A percentile compares a stretch with the other conserved stretches of the same genome.
Evolutionary conservation across 2,888 invertebrate genomes (phyloP).

Genomic region (Drosophila hamatofila): DNA sequence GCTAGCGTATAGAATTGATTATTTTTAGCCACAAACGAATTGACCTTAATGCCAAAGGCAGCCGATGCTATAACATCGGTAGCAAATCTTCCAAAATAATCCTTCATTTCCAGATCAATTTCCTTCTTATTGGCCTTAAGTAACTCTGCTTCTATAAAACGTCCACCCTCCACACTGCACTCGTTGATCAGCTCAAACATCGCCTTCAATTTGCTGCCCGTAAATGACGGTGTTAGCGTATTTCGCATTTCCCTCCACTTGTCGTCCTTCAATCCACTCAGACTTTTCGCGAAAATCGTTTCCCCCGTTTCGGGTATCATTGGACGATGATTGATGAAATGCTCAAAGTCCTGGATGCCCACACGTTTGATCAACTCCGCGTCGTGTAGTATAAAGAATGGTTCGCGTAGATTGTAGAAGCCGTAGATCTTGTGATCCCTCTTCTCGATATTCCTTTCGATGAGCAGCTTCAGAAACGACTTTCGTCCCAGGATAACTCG

Average conservation of each 20-base stretch:
- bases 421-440: slow-evolving; percentile 85
- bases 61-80: slow-evolving; percentile 86
- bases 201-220: slow-evolving; percentile 85
- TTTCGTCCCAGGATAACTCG: slow-evolving; percentile 30
- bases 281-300: slow-evolving; percentile 86
- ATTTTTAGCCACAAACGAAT: slow-evolving; percentile 86
- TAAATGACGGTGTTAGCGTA: slow-evolving; percentile 85
- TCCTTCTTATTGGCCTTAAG: slow-evolving; percentile 4
- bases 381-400: slow-evolving; percentile 86
- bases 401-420: slow-evolving; percentile 84
- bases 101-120: slow-evolving; percentile 83
- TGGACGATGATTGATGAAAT: slow-evolving; percentile 85
- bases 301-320: slow-evolving; percentile 81
- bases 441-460: slow-evolving; percentile 31
- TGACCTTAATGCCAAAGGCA: slow-evolving; percentile 86
- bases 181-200: slow-evolving; percentile 84
- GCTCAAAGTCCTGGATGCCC: slow-evolving; percentile 87
- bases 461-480: slow-evolving; percentile 44
- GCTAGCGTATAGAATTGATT: slow-evolving; percentile 87
- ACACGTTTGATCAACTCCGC: slow-evolving; percentile 86
- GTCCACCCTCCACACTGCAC: slow-evolving; percentile 68
- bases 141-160: slow-evolving; percentile 51
- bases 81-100: slow-evolving; percentile 76
- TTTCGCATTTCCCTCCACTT: slow-evolving; percentile 85
- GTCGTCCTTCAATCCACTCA: slow-evolving; percentile 85